Base-by-base conservation (phyloP, 2,888 invertebrate species). In the Margaritifera margaritifera region DNA sequence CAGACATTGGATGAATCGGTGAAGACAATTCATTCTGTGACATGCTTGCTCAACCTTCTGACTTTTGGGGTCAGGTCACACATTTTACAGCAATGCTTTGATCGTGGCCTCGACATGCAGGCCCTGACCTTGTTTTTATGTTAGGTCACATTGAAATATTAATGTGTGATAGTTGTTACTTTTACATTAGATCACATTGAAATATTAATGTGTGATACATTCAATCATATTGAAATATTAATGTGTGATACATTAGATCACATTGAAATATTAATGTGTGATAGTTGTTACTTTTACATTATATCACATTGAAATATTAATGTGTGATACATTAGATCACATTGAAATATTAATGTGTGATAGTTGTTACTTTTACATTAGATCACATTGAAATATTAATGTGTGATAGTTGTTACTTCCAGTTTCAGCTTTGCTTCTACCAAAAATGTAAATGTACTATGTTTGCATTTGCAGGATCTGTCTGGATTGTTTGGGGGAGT, bases 401-500 rank as follows among this genome's bases (percentile, higher is more conserved):
- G 2, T 11, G n/a, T 42, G 15, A 42, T 42, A 11, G 42, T 42
- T 31, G 6, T 31, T 31, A 8, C 8, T 31, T 8, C 31, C 31
- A 31, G 31, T 31, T 42, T 42, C 42, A 42, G 42, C 15, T 42
- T 42, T 42, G 42, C 42, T 42, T 42, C 15, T 11, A 15, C 42
- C 11, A 42, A 42, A 42, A n/a, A n/a, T 27, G 4, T 52, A 50
- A 24, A 42, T 62, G n/a, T n/a, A 54, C 57, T 64, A 51, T 52
- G 25, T 73, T 70, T 62, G 64, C 51, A 55, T 68, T 77, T 81
- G 24, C 73, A 89, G 89, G 97, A 98, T 88, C 92, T 95, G 66
- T 95, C 96, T 54, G 98, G 94, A 0, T 83, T 98, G 42, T 95
- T 94, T 90, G 98, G 98, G 66, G 95, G 95, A 68, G 93, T 95